Base-by-base conservation (phyloP, 2,888 invertebrate genomes). In the Augochlorella aurata region DNA sequence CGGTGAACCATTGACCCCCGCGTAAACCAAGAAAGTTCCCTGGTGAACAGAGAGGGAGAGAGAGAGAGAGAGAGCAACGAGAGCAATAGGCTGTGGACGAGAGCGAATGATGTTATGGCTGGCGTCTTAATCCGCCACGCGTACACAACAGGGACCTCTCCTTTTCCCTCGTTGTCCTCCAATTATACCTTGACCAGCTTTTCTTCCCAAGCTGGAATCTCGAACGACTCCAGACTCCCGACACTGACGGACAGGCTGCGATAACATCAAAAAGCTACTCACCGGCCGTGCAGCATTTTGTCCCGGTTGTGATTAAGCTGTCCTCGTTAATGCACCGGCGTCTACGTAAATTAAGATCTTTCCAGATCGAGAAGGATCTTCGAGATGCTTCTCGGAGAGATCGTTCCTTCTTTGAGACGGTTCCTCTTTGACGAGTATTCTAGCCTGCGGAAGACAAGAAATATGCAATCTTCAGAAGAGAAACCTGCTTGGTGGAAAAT, bases 21-120 rank as follows among this genome's bases (percentile, higher is more conserved):
- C 76, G 85, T 87, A 85, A 87, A 88, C 87, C 72, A 87, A 84
- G 86, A 89, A 89, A 90, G 89, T 88, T 84, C 83, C 73, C 50
- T 5, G 79, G 67, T 67, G 85, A 69, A 63, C 76, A 70, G 50
- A 50, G 50, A 38, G 38, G 38, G 38, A 38, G 38, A 38, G 38
- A 38, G 5, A 38, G 38, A 38, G 7, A 38, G 38, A 38, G 7
- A 38, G 58, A 24, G 58, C 83, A 81, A 82, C 77, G 73, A 84
- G 84, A 85, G 79, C 77, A 78, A 78, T 68, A 71, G 74, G 76
- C 73, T 71, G 70, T 75, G 72, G 81, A 82, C 47, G 29, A 24
- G 84, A 82, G 79, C 66, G 76, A 81, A 85, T 73, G 73, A 79
- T 70, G 54, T 74, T 75, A 73, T 73, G 74, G 74, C 71, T 63